Percentiles rank a stretch among this genome's conserved stretches.
phyloP scores from a whole-genome alignment of 2,888 invertebrate species.

The Leptinotarsa tumamoca region DNA sequence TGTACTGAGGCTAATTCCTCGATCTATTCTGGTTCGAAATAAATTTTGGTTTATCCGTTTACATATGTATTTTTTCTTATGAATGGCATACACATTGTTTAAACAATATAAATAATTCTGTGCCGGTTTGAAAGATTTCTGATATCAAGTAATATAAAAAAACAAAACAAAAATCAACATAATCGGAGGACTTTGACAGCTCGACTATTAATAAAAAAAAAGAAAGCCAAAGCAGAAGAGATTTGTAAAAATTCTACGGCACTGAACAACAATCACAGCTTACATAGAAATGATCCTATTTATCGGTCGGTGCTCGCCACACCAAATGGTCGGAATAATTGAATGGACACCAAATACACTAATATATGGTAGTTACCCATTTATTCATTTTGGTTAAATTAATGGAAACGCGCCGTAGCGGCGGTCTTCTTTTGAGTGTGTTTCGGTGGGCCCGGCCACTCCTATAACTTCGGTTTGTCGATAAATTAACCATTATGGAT shows the following conservation, averaged over 20 bases:
- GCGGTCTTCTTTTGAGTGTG: conserved; percentile 11
- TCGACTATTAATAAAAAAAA: too few relatives aligned
- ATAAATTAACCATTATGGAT: background rate
- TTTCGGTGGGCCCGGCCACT: conserved; percentile 12
- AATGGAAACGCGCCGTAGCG: conserved; percentile 6
- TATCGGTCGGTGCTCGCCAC: conserved; percentile 19
- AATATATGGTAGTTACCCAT: conserved; percentile 20
- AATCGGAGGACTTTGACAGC: too few relatives aligned
- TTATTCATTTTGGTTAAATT: conserved; percentile 20
- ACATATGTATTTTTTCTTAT: too few relatives aligned
- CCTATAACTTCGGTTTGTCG: background rate
- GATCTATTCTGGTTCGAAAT: too few relatives aligned
- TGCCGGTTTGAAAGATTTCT: too few relatives aligned
- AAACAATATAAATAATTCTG: too few relatives aligned
- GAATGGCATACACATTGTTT: too few relatives aligned
- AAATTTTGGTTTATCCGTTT: too few relatives aligned
- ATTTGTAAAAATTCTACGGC: background rate
- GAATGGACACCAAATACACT: conserved; percentile 22
- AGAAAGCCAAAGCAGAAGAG: too few relatives aligned
- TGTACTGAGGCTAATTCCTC: too few relatives aligned
- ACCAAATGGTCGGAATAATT: conserved; percentile 19
- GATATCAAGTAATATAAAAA: too few relatives aligned
- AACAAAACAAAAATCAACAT: too few relatives aligned
- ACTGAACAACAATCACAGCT: conserved; percentile 12
- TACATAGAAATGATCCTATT: conserved; percentile 21